Evolutionary conservation across 2,113 vertebrate genomes (phyloP).

Genomic region (Choloepus hoffmanni): DNA sequence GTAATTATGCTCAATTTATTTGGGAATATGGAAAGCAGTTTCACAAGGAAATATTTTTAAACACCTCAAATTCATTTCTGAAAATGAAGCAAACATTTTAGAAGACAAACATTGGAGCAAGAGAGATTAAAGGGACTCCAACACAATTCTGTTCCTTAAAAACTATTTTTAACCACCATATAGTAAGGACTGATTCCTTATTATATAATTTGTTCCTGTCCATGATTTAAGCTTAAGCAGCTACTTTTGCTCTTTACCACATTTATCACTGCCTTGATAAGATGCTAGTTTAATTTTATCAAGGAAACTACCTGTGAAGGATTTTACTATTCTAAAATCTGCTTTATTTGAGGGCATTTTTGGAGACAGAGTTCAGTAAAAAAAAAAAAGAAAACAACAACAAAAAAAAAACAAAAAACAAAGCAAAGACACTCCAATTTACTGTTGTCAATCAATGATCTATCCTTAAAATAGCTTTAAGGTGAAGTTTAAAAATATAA

Average conservation of each 20-base stretch:
- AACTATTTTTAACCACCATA: slow-evolving; percentile 5
- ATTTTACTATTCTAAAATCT: slow-evolving; percentile 20
- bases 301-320: neutral
- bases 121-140: slow-evolving; percentile 18
- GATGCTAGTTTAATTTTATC: neutral
- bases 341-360: neutral
- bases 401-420: neutral
- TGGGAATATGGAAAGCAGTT: slow-evolving; percentile 56
- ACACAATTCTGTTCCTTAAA: neutral
- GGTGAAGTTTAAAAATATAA: neutral
- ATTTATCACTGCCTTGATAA: neutral
- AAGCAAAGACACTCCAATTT: neutral
- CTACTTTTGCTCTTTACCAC: neutral
- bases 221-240: neutral
- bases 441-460: neutral
- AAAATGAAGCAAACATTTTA: slow-evolving; percentile 64
- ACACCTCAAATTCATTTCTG: slow-evolving; percentile 46
- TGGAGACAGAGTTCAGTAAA: neutral
- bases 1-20: slow-evolving; percentile 66
- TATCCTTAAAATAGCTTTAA: slow-evolving; percentile 1
- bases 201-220: neutral
- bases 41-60: slow-evolving; percentile 69
- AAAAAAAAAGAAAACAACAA: too few species aligned
- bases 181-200: neutral
- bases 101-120: slow-evolving; percentile 59